These are phyloP conservation scores for Apocrypta bakeri DNA, from an alignment of 1,140 invertebrate genomes.

Conservation along the genomic window DNA sequence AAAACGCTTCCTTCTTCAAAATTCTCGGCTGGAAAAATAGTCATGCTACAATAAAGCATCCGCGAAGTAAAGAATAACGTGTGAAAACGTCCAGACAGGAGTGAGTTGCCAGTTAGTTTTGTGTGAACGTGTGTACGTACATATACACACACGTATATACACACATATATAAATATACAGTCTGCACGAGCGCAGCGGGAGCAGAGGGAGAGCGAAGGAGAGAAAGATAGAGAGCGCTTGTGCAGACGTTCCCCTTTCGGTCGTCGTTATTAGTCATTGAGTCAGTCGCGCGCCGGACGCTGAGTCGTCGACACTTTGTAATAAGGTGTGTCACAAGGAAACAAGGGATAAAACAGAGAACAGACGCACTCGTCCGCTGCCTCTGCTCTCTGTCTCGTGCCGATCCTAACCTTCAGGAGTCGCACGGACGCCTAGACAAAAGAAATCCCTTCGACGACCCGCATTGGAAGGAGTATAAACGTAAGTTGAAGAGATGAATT, in stretches of 20 bases:
- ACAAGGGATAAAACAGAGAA: conserved; percentile 6
- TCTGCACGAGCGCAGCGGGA: neutral
- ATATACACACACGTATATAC: too few species aligned
- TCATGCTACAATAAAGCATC: neutral
- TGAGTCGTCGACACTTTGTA: conserved; percentile 53
- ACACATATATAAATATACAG: too few species aligned
- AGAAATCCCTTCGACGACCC: neutral
- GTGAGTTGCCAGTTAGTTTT: neutral
- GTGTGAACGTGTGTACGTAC: too few species aligned
- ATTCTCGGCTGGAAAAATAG: neutral
- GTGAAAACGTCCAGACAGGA: neutral
- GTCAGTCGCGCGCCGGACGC: conserved; percentile 53
- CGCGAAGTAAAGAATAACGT: neutral
- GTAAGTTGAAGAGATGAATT: neutral
- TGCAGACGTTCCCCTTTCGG: neutral
- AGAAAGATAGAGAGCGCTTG: neutral
- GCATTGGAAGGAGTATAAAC: conserved; percentile 27
- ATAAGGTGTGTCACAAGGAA: neutral
- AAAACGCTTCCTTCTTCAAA: neutral
- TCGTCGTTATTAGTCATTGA: conserved; percentile 28
- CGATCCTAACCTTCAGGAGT: conserved; percentile 5
- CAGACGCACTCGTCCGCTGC: conserved; percentile 9
- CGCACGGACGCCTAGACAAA: neutral
- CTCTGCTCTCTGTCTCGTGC: conserved; percentile 9
- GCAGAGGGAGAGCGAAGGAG: neutral